Evolutionary conservation across 2,113 vertebrate genomes (phyloP).

Genomic region (Nycticebus coucang): DNA sequence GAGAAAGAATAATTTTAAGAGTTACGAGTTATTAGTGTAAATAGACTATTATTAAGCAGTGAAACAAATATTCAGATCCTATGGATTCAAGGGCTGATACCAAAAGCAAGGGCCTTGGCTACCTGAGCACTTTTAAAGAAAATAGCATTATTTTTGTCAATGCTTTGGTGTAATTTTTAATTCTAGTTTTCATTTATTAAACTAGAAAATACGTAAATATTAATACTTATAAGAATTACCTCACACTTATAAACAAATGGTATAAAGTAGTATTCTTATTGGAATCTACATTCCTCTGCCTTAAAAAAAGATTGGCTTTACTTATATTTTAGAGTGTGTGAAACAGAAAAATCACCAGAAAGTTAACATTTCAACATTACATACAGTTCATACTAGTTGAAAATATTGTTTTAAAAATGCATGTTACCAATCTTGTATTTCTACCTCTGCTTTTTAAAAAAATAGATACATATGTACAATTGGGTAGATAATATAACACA

Average conservation of each 20-base stretch:
- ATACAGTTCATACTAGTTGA: conserved; percentile 81
- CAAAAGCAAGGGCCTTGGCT: conserved; percentile 76
- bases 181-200: conserved; percentile 72
- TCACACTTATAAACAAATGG: conserved; percentile 72
- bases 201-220: conserved; percentile 80
- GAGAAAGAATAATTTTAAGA: conserved; percentile 76
- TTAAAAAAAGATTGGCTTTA: conserved; percentile 65
- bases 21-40: conserved; percentile 72
- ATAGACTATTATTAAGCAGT: conserved; percentile 51
- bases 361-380: conserved; percentile 79
- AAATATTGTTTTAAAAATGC: conserved; percentile 68
- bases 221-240: conserved; percentile 72
- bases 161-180: conserved; percentile 81
- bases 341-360: conserved; percentile 81
- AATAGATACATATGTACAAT: conserved; percentile 74
- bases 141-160: conserved; percentile 67
- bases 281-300: conserved; percentile 58
- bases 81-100: conserved; percentile 64
- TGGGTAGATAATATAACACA: conserved; percentile 55
- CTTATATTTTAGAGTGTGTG: conserved; percentile 45
- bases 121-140: conserved; percentile 84
- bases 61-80: conserved; percentile 64
- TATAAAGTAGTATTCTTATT: conserved; percentile 72
- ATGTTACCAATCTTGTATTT: conserved; percentile 69
- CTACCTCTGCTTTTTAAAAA: conserved; percentile 62